Evolutionary conservation across 1,140 invertebrate species (phyloP), one percentile per base, ranked within the genome.

Genomic region (Cardiocondyla obscurior): DNA sequence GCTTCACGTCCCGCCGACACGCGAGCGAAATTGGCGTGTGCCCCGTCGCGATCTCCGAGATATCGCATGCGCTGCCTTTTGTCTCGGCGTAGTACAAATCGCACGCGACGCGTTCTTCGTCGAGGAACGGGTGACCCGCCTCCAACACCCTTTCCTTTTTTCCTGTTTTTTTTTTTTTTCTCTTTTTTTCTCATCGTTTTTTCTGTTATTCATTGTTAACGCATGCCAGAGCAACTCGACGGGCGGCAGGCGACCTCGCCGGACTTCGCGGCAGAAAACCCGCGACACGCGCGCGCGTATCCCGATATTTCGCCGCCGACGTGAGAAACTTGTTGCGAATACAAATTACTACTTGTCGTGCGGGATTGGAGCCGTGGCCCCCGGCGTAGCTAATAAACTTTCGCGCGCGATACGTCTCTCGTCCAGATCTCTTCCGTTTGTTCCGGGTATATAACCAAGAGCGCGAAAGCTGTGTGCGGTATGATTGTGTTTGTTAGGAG

Each of bases 231-330:
- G 22, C 25, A 49, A 42, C 42, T 53, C 49, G 36, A 36, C 62
- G 33, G 53, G 25, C 62, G 28, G 28, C 36, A 39, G 39, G 46
- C 69, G 69, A 69, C 39, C n/a, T 42, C 42, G 62, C 55, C 65
- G 49, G 49, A 22, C 22, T n/a, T 3, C 60, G 36, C 62, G 33
- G n/a, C 30, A 28, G 28, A 51, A 64, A 51, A 25, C 39, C 25
- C 70, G 70, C 30, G 53, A 74, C 16, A 77, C 60, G 7, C 82
- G 76, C 84, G 83, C 49, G 87, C 72, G 84, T 81, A 81, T 65
- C 72, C 4, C 73, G 30, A 53, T 79, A 69, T 79, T 69, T 79
- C 62, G 74, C 69, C 55, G 53, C 62, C 62, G 14, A 39, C 46
- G 46, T 69, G 74, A 69, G 74, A 79, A 79, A 69, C 62, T 79